These are phyloP conservation scores for Anabas testudineus DNA, from an alignment of 2,797 vertebrate genomes.

Conservation along the genomic window DNA sequence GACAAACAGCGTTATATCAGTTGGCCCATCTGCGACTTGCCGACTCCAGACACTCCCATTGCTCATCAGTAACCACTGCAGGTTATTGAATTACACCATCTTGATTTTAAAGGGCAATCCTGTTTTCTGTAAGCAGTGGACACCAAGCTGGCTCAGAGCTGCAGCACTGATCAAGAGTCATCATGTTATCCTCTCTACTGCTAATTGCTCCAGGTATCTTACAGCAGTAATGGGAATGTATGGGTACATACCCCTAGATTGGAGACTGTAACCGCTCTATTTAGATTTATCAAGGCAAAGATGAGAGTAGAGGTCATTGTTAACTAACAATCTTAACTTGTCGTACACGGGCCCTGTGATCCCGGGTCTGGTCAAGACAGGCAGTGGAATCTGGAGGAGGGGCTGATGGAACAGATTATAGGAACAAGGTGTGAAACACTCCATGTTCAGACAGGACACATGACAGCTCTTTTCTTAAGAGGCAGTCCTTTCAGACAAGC, in stretches of 20 bases:
- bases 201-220: constrained; percentile 74
- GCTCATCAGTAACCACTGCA: constrained; percentile 86
- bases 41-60: constrained; percentile 87
- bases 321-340: constrained; percentile 48
- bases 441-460: constrained; percentile 55
- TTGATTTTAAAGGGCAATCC: constrained; percentile 87
- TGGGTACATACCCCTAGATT: constrained; percentile 42
- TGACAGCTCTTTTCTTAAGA: constrained; percentile 43
- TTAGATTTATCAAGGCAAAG: constrained; percentile 37
- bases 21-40: constrained; percentile 82
- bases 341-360: constrained; percentile 55
- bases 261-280: constrained; percentile 34
- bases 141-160: constrained; percentile 67
- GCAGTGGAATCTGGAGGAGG: constrained; percentile 67
- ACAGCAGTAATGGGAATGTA: constrained; percentile 61
- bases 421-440: constrained; percentile 62
- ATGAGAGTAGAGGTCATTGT: constrained; percentile 56
- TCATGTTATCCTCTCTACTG: constrained; percentile 65
- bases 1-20: constrained; percentile 84
- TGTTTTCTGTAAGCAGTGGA: constrained; percentile 84
- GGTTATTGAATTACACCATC: constrained; percentile 88
- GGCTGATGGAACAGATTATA: constrained; percentile 61
- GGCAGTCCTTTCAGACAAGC: constrained; percentile 36
- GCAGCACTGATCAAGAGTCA: constrained; percentile 71
- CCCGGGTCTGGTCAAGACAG: constrained; percentile 57